phyloP scores from a whole-genome alignment of 2,113 vertebrate genomes.

The Pseudopipra pipra region DNA sequence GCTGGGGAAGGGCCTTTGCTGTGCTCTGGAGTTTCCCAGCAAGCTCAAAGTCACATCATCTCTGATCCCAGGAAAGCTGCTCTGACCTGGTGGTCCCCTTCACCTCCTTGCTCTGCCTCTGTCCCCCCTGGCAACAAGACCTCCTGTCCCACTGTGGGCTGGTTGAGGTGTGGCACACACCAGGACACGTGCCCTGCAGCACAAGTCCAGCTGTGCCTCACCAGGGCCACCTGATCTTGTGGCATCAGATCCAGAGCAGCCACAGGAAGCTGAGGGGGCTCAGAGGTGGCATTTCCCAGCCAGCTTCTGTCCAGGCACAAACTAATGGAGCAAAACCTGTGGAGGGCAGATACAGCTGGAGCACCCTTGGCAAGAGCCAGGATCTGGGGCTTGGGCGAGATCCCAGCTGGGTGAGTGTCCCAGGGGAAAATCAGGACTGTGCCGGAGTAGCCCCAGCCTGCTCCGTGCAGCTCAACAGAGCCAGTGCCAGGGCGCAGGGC shows the following conservation, averaged over 20 bases:
- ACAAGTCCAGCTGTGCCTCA: neutral
- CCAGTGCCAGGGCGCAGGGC: neutral
- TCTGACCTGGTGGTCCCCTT: neutral
- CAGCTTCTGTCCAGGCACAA: neutral
- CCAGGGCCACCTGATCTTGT: neutral
- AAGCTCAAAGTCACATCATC: neutral
- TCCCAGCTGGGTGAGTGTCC: neutral
- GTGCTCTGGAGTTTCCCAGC: neutral
- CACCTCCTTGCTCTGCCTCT: neutral
- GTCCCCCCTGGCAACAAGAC: neutral
- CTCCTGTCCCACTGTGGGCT: rapidly evolving
- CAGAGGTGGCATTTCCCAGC: neutral
- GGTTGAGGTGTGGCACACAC: rapidly evolving
- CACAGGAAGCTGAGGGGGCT: rapidly evolving
- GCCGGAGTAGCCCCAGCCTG: neutral
- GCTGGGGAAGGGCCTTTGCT: neutral
- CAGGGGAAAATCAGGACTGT: neutral
- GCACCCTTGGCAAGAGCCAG: neutral
- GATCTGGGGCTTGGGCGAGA: neutral
- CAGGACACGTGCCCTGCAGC: too few species aligned
- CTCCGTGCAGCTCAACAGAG: neutral
- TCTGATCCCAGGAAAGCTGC: neutral
- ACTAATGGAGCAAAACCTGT: neutral
- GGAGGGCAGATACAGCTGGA: neutral
- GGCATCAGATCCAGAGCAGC: rapidly evolving